These are phyloP conservation scores for Nesidiocoris tenuis DNA, from an alignment of 2,888 invertebrate genomes.

Conservation along the genomic window DNA sequence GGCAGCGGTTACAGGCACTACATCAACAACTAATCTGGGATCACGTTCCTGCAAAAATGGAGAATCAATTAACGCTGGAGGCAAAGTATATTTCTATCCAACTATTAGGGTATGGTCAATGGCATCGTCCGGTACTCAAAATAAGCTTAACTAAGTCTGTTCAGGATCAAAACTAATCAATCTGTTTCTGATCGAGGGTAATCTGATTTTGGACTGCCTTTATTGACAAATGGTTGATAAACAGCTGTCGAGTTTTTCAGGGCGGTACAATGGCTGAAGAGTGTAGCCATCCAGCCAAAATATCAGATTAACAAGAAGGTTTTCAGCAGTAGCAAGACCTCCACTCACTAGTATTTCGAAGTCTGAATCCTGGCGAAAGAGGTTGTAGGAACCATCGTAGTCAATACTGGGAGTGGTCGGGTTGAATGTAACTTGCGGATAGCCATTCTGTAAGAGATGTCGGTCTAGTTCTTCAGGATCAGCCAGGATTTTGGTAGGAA, in stretches of 20 bases:
- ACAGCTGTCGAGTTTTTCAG: too few relatives aligned
- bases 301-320: too few relatives aligned
- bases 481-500: constrained; percentile 85
- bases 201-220: too few relatives aligned
- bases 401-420: constrained; percentile 53
- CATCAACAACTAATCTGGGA: constrained; percentile 52
- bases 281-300: too few relatives aligned
- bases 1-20: constrained; percentile 53
- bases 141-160: too few relatives aligned
- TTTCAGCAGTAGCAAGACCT: too few relatives aligned
- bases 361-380: constrained; percentile 58
- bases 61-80: not conserved
- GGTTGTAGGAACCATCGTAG: constrained; percentile 56
- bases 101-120: too few relatives aligned
- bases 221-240: too few relatives aligned
- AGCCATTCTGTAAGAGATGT: constrained; percentile 78
- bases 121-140: too few relatives aligned
- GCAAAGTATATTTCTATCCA: not conserved
- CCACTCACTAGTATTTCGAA: constrained; percentile 59
- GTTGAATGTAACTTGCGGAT: constrained; percentile 66
- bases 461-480: constrained; percentile 85
- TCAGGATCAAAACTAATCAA: too few relatives aligned
- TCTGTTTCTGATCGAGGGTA: too few relatives aligned
- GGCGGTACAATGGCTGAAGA: too few relatives aligned
- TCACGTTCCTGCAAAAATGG: constrained; percentile 48